phyloP scores from a whole-genome alignment of 2,113 vertebrate genomes.

The Odontophorus gujanensis region DNA sequence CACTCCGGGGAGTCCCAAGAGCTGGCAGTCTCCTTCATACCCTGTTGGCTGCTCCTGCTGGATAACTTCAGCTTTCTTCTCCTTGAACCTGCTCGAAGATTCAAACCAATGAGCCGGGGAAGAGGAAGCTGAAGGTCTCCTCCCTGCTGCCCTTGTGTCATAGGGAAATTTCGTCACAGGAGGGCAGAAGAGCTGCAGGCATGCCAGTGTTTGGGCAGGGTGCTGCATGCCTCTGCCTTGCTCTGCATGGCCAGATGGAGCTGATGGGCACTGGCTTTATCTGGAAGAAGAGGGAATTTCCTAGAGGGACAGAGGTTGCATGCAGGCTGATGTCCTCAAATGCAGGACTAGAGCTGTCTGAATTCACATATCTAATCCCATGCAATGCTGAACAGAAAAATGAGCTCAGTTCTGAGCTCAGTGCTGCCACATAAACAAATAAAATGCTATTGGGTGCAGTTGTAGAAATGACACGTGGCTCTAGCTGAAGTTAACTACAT shows the following conservation, averaged over 20 bases:
- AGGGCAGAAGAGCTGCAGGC: background rate
- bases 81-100: background rate
- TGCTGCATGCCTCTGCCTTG: background rate
- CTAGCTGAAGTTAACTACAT: constrained; percentile 1
- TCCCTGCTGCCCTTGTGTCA: background rate
- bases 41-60: background rate
- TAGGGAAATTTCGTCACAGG: background rate
- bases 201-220: background rate
- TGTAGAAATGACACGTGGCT: background rate
- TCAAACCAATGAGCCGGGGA: background rate
- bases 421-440: background rate
- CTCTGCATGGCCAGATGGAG: background rate
- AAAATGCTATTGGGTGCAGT: constrained; percentile 14
- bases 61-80: background rate
- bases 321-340: background rate
- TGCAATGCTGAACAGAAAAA: background rate
- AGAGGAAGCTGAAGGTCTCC: background rate
- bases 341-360: background rate
- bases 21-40: background rate
- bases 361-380: background rate
- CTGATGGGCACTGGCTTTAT: background rate
- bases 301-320: background rate
- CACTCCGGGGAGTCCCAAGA: background rate
- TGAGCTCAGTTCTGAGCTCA: background rate
- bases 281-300: too few relatives aligned